phyloP scores from a whole-genome alignment of 2,797 vertebrate genomes.

The Gephyroberyx darwinii region DNA sequence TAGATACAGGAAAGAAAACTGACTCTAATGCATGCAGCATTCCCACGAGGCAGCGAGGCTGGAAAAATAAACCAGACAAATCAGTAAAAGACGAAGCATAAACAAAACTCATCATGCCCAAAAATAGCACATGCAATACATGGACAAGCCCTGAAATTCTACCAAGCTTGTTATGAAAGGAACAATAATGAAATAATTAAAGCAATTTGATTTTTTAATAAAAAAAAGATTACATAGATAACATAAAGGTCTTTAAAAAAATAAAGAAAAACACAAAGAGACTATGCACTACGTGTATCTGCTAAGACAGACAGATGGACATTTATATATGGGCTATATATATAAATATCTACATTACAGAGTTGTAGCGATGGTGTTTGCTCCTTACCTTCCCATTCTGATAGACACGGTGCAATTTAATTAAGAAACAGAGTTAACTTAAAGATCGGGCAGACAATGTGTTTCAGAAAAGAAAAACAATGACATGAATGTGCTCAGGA shows the following conservation, averaged over 20 bases:
- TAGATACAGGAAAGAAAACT: constrained; percentile 26
- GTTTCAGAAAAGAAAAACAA: constrained; percentile 65
- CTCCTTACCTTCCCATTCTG: constrained; percentile 88
- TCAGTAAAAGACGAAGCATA: constrained; percentile 18
- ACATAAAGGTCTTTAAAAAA: constrained; percentile 24
- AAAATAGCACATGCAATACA: constrained; percentile 60
- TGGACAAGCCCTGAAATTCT: constrained; percentile 39
- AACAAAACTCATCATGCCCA: constrained; percentile 36
- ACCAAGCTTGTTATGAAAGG: constrained; percentile 42
- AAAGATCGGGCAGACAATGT: constrained; percentile 68
- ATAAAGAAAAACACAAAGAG: constrained; percentile 55
- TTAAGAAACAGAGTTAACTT: constrained; percentile 84
- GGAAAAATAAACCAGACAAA: constrained; percentile 50
- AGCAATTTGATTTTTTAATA: constrained; percentile 11
- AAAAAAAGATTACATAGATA: background rate
- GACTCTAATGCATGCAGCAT: constrained; percentile 56
- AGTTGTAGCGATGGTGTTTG: constrained; percentile 47
- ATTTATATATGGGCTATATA: constrained; percentile 50
- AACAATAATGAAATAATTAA: constrained; percentile 10
- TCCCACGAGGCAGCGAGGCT: constrained; percentile 55
- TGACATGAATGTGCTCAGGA: constrained; percentile 37
- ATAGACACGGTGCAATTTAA: constrained; percentile 83
- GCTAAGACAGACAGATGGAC: constrained; percentile 57
- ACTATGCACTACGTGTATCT: constrained; percentile 47
- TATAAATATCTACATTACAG: constrained; percentile 60